These are phyloP conservation scores for Lordiphosa andalusiaca DNA, from an alignment of 2,888 invertebrate species.

Conservation along the genomic window DNA sequence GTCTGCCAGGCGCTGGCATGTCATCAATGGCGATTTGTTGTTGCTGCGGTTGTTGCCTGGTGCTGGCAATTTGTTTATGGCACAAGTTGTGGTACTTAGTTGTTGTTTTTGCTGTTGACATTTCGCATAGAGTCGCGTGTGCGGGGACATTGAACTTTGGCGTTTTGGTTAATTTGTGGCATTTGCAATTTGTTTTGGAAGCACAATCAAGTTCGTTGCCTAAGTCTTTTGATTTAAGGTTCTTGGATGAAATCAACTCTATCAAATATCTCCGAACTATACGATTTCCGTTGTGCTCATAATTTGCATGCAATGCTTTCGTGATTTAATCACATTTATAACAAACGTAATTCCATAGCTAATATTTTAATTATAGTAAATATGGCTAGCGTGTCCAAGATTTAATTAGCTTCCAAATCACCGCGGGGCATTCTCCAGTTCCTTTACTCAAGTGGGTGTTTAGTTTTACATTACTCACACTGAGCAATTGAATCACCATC, in stretches of 20 bases:
- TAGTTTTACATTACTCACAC: slow-evolving; percentile 10
- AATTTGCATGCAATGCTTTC: slow-evolving; percentile 19
- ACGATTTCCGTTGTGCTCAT: slow-evolving; percentile 16
- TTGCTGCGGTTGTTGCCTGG: slow-evolving; percentile 10
- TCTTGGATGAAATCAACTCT: not conserved
- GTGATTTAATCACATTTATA: slow-evolving; percentile 40
- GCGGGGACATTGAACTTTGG: slow-evolving; percentile 61
- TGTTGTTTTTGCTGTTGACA: slow-evolving; percentile 34
- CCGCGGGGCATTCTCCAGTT: slow-evolving; percentile 34
- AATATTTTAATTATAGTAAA: slow-evolving; percentile 64
- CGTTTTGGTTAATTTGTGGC: slow-evolving; percentile 30
- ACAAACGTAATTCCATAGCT: slow-evolving; percentile 44
- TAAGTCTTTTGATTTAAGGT: slow-evolving; percentile 24
- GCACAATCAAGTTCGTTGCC: slow-evolving; percentile 37
- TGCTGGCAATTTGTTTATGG: slow-evolving; percentile 65
- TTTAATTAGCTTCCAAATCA: slow-evolving; percentile 48
- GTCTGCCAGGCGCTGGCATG: slow-evolving; percentile 42
- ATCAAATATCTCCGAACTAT: slow-evolving; percentile 13
- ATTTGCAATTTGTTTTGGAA: slow-evolving; percentile 31
- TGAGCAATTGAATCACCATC: slow-evolving; percentile 25
- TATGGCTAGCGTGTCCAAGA: slow-evolving; percentile 19
- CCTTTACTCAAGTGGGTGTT: slow-evolving; percentile 11
- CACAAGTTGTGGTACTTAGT: slow-evolving; percentile 35
- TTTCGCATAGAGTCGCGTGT: slow-evolving; percentile 37
- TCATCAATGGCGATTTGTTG: slow-evolving; percentile 64